Conservation (phyloP, 2,888 invertebrate species). For the Leucozona laternaria region DNA sequence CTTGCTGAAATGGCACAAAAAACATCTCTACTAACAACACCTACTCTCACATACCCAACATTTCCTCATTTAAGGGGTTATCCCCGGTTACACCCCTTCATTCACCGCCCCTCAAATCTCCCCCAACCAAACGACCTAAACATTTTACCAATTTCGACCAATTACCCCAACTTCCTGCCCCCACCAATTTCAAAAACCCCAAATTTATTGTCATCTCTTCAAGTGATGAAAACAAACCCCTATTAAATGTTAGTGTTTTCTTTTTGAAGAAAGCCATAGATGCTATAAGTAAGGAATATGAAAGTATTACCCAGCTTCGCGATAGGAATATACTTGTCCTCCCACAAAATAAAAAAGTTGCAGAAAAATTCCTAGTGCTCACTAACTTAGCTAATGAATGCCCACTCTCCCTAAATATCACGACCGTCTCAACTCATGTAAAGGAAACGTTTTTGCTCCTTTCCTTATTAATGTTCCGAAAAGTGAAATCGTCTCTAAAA, state of each 20-base stretch:
- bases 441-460: neutral
- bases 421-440: neutral
- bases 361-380: neutral
- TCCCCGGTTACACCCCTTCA: slow-evolving; percentile 3
- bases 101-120: neutral
- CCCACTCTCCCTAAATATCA: neutral
- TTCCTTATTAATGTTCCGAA: neutral
- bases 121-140: neutral
- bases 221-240: neutral
- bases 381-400: neutral
- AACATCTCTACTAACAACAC: too few relatives aligned
- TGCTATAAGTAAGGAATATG: slow-evolving; percentile 4
- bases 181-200: neutral
- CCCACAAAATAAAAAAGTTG: neutral
- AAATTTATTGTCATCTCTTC: neutral
- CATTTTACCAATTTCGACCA: neutral
- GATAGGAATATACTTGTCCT: neutral
- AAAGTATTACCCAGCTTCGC: neutral
- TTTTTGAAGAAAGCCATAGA: slow-evolving; percentile 7
- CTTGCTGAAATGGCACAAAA: too few relatives aligned
- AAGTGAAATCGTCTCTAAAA: neutral
- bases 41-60: too few relatives aligned
- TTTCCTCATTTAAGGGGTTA: slow-evolving; percentile 14
- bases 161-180: neutral
- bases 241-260: neutral